Evolutionary conservation across 2,888 invertebrate species (phyloP), one percentile per base, ranked within the genome.

Genomic region (Octodonta nipae): DNA sequence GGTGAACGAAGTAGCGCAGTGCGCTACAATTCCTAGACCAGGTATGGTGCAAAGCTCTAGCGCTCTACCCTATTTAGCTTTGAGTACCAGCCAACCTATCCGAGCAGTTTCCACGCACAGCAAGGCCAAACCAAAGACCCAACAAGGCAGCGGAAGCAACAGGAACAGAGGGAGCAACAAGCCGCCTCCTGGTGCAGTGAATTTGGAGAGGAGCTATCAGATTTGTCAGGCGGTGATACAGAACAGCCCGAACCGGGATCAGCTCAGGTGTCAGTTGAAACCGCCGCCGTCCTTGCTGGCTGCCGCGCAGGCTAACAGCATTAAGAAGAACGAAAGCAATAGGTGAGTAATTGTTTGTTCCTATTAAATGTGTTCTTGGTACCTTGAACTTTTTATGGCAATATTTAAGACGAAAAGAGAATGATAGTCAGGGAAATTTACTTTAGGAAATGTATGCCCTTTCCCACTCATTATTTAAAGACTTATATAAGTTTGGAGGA

Each of bases 181-280:
- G 57, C 76, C 85, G 38, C 87, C 88, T 1, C 88, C 87, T 0
- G 88, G 88, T 2, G 85, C 85, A 3, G 86, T 92, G 17, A 92
- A 93, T 63, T 65, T 92, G 33, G 91, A 92, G 58, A 73, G 93
- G 34, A 92, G 92, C 56, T 88, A 91, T 61, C 91, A 92, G 65
- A 93, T 93, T 49, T 87, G 86, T 52, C 84, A 83, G 61, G 84
- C 84, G 26, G 84, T 84, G n/a, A 86, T 93, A 43, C 88, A 89
- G 63, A 89, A 87, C 60, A 91, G 88, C 55, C 87, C 87, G 1
- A 89, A 89, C 64, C 70, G 88, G 11, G 86, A 88, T 55, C 86
- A 86, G 49, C 61, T 88, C 28, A 75, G 83, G 35, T 82, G 82
- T 4, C 88, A 88, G 56, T 61, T 88, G 46, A 79, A 86, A 43